A percentile compares a stretch with the other conserved stretches of the same genome.
Evolutionary conservation across 2,888 invertebrate genomes (phyloP).

Genomic region (Ametastegia equiseti): DNA sequence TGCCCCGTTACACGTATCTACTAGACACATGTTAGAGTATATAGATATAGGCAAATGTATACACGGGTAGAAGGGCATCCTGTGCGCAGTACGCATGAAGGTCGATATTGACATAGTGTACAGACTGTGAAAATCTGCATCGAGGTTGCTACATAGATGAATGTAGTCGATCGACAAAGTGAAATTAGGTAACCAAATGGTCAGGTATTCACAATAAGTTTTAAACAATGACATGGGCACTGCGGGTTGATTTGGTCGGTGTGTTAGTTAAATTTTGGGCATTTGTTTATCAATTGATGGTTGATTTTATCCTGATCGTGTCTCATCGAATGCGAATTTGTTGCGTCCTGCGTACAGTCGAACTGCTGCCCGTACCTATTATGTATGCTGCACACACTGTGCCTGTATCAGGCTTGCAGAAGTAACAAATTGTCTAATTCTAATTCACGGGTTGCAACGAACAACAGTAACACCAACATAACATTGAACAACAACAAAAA

Average conservation of each 20-base stretch:
- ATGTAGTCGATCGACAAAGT: background rate
- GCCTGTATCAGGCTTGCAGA: background rate
- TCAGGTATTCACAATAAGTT: background rate
- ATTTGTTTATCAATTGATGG: background rate
- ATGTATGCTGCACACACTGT: background rate
- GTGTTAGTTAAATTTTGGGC: conserved; percentile 5
- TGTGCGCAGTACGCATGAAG: conserved; percentile 23
- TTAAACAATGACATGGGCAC: background rate
- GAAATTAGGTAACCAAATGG: background rate
- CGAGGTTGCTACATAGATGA: background rate
- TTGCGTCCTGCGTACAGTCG: conserved; percentile 29
- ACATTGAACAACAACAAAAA: conserved; percentile 41
- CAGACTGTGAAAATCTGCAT: background rate
- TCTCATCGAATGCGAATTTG: background rate
- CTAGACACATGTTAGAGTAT: too few species aligned
- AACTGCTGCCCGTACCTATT: background rate
- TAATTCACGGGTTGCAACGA: background rate
- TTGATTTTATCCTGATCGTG: background rate
- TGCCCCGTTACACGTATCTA: too few species aligned
- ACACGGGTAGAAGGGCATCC: background rate
- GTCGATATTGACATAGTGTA: background rate
- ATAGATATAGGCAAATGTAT: background rate
- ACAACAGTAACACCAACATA: conserved; percentile 7
- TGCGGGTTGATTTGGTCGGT: background rate
- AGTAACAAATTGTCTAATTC: background rate